Evolutionary conservation across 1,140 invertebrate species (phyloP).

Genomic region (Drosophila teissieri): DNA sequence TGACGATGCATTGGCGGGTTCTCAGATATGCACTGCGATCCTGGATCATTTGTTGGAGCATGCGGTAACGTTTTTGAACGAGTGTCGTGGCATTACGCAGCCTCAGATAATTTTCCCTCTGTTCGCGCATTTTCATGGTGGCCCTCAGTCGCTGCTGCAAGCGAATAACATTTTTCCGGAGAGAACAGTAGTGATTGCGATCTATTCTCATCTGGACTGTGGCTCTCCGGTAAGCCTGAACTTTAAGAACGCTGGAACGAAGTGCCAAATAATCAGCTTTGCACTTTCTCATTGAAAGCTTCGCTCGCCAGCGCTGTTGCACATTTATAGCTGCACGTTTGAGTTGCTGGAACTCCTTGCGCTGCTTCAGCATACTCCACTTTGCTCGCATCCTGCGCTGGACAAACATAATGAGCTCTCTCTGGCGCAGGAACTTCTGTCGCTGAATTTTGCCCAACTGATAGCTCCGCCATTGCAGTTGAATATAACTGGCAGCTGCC

Average conservation of each 20-base stretch:
- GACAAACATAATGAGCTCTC: constrained; percentile 39
- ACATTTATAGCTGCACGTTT: constrained; percentile 78
- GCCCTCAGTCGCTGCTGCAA: constrained; percentile 30
- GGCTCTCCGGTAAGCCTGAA: constrained; percentile 85
- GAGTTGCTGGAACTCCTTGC: constrained; percentile 50
- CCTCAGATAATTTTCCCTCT: constrained; percentile 6
- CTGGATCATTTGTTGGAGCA: constrained; percentile 40
- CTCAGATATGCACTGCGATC: constrained; percentile 55
- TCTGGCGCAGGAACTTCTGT: constrained; percentile 25
- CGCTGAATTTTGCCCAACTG: constrained; percentile 29
- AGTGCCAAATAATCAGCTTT: constrained; percentile 53
- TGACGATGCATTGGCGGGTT: constrained; percentile 28
- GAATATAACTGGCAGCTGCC: constrained; percentile 67
- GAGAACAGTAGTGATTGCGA: constrained; percentile 37
- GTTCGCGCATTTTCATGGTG: constrained; percentile 19
- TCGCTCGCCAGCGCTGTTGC: constrained; percentile 85
- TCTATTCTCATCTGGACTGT: constrained; percentile 54
- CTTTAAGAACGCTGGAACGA: not conserved
- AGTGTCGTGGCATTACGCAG: constrained; percentile 15
- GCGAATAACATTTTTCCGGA: constrained; percentile 7
- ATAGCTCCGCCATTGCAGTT: constrained; percentile 56
- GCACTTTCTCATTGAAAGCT: constrained; percentile 44
- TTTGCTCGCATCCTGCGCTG: constrained; percentile 73
- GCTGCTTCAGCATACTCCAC: constrained; percentile 43
- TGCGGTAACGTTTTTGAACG: constrained; percentile 78